Evolutionary conservation across 2,888 invertebrate genomes (phyloP), one percentile per base, ranked within the genome.

Genomic region (Scaptomyza cyrtandrae): DNA sequence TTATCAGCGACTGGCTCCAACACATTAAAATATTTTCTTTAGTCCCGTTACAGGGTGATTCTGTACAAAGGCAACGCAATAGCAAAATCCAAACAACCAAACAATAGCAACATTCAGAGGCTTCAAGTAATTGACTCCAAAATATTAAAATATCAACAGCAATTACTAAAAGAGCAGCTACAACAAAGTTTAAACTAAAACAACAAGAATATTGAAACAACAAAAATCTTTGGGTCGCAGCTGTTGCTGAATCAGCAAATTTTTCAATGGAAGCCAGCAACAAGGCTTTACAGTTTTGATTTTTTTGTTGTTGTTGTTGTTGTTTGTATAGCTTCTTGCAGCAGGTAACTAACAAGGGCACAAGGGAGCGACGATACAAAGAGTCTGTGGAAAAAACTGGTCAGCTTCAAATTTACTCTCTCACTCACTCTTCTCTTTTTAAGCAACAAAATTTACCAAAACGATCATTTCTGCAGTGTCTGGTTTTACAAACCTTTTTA

Each of bases 211-310:
- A 77, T 60, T 53, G 41, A 61, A 71, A 52, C 52, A 64, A 63
- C 39, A 56, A 54, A 24, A 27, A 71, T 76, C 74, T 78, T 66
- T 67, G 62, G 55, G 64, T 56, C 56, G 64, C 46, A 33, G 55
- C 50, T 62, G 59, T 45, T 65, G 68, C 66, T 86, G 78, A 81
- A 83, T 83, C 84, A 75, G 86, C 83, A 56, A 64, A 66, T 77
- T 69, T 72, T 84, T 84, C 75, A 78, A 84, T 82, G 81, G 71
- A 71, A 71, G 53, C 68, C 50, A 75, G 49, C 49, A 75, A 50
- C 68, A 69, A 62, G 62, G 60, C 71, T 76, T 81, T 84, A 77
- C 75, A 84, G 78, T 71, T 84, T 70, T 71, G 44, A 63, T 64
- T 54, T 71, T 71, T 67, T 63, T 60, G 45, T 37, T 43, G 39